phyloP scores from a whole-genome alignment of 2,888 invertebrate species.

The Drosophila prolongata region DNA sequence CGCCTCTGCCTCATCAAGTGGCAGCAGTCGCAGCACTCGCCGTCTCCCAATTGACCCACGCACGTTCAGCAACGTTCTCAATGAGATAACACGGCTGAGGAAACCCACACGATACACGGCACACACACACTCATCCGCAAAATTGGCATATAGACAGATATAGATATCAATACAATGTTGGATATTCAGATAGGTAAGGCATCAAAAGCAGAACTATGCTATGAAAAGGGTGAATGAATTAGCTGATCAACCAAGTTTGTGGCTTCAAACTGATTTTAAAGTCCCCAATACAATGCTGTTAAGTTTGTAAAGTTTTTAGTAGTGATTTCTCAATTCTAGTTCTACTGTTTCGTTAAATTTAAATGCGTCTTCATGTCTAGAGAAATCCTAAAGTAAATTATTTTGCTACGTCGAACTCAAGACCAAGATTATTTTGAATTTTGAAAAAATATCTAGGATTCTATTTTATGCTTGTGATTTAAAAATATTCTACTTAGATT shows the following conservation, averaged over 20 bases:
- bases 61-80: conserved; percentile 64
- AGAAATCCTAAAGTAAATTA: too few relatives aligned
- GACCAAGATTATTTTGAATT: background rate
- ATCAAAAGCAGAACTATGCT: background rate
- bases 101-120: conserved; percentile 66
- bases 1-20: conserved; percentile 78
- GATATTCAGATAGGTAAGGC: conserved; percentile 22
- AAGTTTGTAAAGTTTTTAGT: too few relatives aligned
- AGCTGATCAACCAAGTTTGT: background rate
- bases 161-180: conserved; percentile 30
- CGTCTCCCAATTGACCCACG: conserved; percentile 71
- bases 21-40: conserved; percentile 41
- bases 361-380: too few relatives aligned
- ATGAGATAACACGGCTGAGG: conserved; percentile 65
- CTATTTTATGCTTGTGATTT: background rate
- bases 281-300: background rate
- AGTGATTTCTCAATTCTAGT: too few relatives aligned
- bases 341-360: too few relatives aligned
- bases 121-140: conserved; percentile 61
- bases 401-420: too few relatives aligned
- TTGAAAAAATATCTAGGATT: background rate
- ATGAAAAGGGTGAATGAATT: background rate
- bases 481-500: background rate
- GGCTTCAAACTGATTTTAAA: background rate
- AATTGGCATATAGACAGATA: conserved; percentile 76